Percentiles rank a stretch among this genome's conserved stretches.
These are phyloP conservation scores for Drosophila recens DNA, from an alignment of 2,888 invertebrate genomes.

Conservation along the genomic window DNA sequence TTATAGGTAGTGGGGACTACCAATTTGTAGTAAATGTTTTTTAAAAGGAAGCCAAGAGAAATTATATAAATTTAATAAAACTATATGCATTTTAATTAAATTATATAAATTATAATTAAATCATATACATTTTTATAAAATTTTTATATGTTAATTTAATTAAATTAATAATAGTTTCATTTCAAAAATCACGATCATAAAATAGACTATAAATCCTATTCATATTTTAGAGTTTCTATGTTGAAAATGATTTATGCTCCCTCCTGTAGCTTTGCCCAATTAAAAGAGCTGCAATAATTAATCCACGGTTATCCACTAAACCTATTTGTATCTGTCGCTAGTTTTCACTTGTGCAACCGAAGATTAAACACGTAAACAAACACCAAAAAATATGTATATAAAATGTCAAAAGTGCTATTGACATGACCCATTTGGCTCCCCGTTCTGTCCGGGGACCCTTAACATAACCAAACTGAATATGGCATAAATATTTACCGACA, in stretches of 20 bases:
- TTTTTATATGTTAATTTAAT: too few species aligned
- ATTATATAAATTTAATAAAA: too few species aligned
- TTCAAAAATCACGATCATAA: too few species aligned
- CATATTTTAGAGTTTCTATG: not conserved
- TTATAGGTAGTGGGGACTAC: too few species aligned
- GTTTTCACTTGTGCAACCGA: not conserved
- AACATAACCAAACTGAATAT: slow-evolving; percentile 1
- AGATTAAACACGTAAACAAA: slow-evolving; percentile 43
- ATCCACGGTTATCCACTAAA: not conserved
- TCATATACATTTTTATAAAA: too few species aligned
- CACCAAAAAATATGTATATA: slow-evolving; percentile 22
- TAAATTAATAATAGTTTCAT: too few species aligned
- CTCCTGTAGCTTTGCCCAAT: not conserved
- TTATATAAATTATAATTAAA: too few species aligned
- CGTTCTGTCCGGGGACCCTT: slow-evolving; percentile 7
- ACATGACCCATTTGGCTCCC: slow-evolving; percentile 65
- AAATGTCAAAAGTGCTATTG: slow-evolving; percentile 70
- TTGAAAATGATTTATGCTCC: too few species aligned
- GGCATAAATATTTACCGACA: slow-evolving; percentile 42
- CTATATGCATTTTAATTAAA: too few species aligned
- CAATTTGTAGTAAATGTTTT: too few species aligned
- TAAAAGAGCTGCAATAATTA: slow-evolving; percentile 1
- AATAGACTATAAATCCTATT: too few species aligned
- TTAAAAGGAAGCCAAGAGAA: too few species aligned
- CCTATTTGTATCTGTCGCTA: slow-evolving; percentile 2